These are phyloP conservation scores for Saguinus midas DNA, from an alignment of 2,113 vertebrate genomes.

Conservation along the genomic window DNA sequence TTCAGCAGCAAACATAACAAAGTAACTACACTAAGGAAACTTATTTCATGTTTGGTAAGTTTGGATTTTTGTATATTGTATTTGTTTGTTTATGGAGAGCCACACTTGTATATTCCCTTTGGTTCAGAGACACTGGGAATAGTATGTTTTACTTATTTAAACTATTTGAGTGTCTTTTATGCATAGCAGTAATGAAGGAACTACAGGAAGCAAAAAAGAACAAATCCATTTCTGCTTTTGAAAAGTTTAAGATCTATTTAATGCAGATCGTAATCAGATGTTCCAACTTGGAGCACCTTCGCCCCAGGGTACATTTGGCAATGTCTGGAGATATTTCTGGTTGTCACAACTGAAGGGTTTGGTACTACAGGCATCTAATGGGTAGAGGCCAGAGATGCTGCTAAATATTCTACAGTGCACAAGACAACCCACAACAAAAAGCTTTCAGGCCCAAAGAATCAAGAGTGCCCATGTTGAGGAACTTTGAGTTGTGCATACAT, in stretches of 20 bases:
- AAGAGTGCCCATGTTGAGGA: neutral
- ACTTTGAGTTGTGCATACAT: neutral
- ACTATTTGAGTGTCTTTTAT: conserved; percentile 5
- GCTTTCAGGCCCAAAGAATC: neutral
- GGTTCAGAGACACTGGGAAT: neutral
- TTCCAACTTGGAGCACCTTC: neutral
- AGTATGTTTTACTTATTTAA: neutral
- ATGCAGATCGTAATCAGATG: neutral
- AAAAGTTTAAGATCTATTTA: neutral
- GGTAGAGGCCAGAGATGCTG: neutral
- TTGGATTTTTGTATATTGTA: neutral
- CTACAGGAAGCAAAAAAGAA: conserved; percentile 14
- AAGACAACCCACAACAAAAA: neutral
- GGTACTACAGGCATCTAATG: neutral
- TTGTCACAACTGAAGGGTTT: neutral
- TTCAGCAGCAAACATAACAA: neutral
- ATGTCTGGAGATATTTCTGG: neutral
- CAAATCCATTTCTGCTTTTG: neutral
- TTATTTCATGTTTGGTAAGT: neutral
- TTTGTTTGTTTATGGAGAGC: neutral
- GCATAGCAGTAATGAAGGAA: neutral
- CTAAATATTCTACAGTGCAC: neutral
- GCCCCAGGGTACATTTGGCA: neutral
- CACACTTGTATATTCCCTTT: neutral
- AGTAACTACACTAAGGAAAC: neutral